Evolutionary conservation across 2,113 vertebrate genomes (phyloP).

Genomic region (Geothlypis trichas): DNA sequence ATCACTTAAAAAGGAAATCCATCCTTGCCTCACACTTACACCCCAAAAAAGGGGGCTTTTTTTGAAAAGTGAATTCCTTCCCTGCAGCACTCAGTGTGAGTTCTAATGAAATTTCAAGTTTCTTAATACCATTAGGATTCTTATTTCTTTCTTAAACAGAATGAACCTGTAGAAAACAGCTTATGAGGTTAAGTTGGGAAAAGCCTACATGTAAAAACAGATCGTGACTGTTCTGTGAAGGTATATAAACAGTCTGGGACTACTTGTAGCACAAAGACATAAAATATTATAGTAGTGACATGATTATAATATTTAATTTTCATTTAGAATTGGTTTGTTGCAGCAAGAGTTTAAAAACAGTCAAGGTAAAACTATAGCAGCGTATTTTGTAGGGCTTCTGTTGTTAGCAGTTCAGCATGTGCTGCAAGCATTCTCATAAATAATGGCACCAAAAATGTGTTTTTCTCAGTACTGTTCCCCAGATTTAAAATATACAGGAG

Average conservation of each 20-base stretch:
- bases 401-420: not conserved
- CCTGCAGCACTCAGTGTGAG: not conserved
- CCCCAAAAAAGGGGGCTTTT: not conserved
- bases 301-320: not conserved
- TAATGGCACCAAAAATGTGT: not conserved
- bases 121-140: not conserved
- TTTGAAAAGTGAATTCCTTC: not conserved
- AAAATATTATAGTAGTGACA: not conserved
- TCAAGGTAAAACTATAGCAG: not conserved
- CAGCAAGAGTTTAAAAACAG: not conserved
- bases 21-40: fast-evolving
- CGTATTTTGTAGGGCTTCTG: not conserved
- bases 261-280: not conserved
- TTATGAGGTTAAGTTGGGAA: not conserved
- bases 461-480: not conserved
- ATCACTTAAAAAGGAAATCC: not conserved
- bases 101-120: not conserved
- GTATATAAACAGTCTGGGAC: not conserved
- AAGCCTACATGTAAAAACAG: not conserved
- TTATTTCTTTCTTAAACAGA: not conserved
- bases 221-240: not conserved
- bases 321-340: not conserved
- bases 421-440: not conserved
- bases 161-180: not conserved
- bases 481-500: not conserved